Evolutionary conservation across 2,113 vertebrate species (phyloP).

Genomic region (Perca flavescens): DNA sequence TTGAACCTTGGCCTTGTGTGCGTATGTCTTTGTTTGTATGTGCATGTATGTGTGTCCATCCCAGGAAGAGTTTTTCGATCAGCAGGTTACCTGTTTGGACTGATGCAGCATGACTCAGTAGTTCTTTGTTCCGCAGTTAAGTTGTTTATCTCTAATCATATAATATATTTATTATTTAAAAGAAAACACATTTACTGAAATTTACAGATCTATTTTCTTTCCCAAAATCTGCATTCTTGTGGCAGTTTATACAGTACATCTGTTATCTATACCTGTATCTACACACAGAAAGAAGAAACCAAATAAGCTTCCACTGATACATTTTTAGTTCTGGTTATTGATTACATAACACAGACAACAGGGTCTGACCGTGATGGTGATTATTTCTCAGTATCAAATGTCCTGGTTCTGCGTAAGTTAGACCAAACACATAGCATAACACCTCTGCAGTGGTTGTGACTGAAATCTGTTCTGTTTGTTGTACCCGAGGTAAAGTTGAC

Average conservation of each 20-base stretch:
- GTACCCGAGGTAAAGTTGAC: not conserved
- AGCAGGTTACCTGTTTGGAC: conserved; percentile 39
- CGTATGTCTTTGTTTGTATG: not conserved
- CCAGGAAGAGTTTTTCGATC: conserved; percentile 49
- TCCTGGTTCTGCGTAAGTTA: not conserved
- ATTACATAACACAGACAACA: not conserved
- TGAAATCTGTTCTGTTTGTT: conserved; percentile 18
- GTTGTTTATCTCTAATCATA: not conserved
- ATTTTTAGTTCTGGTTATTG: not conserved
- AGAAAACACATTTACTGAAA: not conserved
- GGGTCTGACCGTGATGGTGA: not conserved
- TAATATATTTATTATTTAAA: not conserved
- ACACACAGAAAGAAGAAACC: not conserved
- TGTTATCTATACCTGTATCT: not conserved
- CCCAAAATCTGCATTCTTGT: not conserved
- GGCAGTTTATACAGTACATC: not conserved
- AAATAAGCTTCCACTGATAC: not conserved
- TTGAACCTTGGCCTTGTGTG: conserved; percentile 56
- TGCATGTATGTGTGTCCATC: not conserved
- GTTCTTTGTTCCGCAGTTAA: not conserved
- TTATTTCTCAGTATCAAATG: conserved; percentile 33
- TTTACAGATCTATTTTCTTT: not conserved
- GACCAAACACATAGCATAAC: not conserved
- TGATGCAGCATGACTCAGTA: conserved; percentile 46
- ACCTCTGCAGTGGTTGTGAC: not conserved